Percentiles rank a stretch among this genome's conserved stretches.
These are phyloP conservation scores for Phyllostomus discolor DNA, from an alignment of 2,113 vertebrate genomes.

Conservation along the genomic window DNA sequence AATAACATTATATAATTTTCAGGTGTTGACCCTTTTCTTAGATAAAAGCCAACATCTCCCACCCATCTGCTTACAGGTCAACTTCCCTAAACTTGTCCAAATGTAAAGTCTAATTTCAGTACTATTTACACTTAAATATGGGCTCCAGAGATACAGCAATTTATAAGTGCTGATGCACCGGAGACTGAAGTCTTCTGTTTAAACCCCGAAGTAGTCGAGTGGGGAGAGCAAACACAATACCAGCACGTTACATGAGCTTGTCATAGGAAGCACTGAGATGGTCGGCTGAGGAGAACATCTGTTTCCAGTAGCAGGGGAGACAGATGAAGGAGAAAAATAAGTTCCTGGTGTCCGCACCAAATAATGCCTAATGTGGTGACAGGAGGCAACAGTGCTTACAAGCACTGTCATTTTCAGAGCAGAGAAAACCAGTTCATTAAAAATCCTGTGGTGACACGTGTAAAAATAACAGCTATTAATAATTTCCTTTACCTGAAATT, in stretches of 20 bases:
- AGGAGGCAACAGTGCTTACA: not conserved
- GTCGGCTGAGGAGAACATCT: not conserved
- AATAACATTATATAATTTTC: not conserved
- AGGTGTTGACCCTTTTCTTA: not conserved
- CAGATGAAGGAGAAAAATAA: not conserved
- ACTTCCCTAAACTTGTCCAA: not conserved
- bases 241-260: not conserved
- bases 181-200: not conserved
- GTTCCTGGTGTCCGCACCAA: not conserved
- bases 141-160: not conserved
- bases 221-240: not conserved
- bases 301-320: not conserved
- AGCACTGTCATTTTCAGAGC: not conserved
- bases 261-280: not conserved
- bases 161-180: not conserved
- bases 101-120: slow-evolving; percentile 46
- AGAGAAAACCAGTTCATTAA: not conserved
- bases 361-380: not conserved
- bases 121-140: slow-evolving; percentile 24
- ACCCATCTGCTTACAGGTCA: not conserved
- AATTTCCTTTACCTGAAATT: slow-evolving; percentile 16
- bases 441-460: not conserved
- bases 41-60: not conserved
- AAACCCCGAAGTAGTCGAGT: not conserved
- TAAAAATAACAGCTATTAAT: slow-evolving; percentile 37